Base-by-base conservation (phyloP, 2,797 vertebrate species). In the Pseudopleuronectes americanus region DNA sequence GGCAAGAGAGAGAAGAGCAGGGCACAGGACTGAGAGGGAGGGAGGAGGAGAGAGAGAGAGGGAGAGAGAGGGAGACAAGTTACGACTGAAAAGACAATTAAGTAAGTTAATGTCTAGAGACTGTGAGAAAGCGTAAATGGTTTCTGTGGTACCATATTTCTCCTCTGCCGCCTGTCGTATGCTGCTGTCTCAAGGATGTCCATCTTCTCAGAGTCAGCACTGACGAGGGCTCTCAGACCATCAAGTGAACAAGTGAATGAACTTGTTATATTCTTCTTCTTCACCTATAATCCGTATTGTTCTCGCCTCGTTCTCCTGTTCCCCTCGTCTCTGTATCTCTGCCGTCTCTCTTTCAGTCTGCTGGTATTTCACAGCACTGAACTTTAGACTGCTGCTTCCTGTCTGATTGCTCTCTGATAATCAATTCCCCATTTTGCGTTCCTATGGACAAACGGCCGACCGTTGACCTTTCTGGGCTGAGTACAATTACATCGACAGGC, bases 131-230 rank as follows among this genome's bases (percentile, higher is more conserved):
- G 12, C 55, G 4, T 22, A 16, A 55, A 53, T n/a, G 0, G 2
- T 23, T 36, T 56, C 26, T 31, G 5, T 49, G 17, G 6, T 90
- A 95, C 95, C 92, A 73, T 90, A 41, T 94, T 93, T 80, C 94
- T 94, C 80, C 64, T 92, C 75, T 92, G 86, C 70, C 89, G 87
- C 62, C 88, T 88, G 84, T 95, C 91, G 16, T 86, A 95, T 31
- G 91, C 92, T 2, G 91, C 55, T 4, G 94, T 95, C 51, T 95
- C 94, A 41, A 95, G 89, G 81, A 95, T 95, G 83, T 95, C 94
- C 95, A 95, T 95, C 49, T 87, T 83, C 60, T 79, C 65, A 60
- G 61, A 49, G 51, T 68, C 64, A 75, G 64, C 66, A 13, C 52
- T 64, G 64, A 36, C 1, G 14, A 52, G 12, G 26, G 24, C 31